Base-by-base conservation (phyloP, 2,113 vertebrate species). In the Prolemur simus region DNA sequence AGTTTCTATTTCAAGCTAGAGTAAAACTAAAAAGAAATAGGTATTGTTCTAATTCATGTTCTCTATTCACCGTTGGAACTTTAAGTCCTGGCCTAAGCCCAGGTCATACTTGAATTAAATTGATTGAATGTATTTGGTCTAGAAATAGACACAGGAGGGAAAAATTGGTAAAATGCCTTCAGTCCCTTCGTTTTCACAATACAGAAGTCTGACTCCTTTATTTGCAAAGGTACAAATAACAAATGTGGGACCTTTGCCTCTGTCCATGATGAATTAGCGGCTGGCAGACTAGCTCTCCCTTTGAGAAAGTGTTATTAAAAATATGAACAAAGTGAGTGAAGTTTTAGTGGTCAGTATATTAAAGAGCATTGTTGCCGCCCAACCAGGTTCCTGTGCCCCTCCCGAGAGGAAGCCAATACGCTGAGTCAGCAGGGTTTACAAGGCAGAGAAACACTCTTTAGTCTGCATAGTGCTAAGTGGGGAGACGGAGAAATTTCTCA, bases 261-360 rank as follows among this genome's bases (percentile, higher is more conserved):
- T 39, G 60, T 34, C 60, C 13, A 0, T 0, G 39, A 5, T 20
- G 13, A 29, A 4, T 71, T 34, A 37, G 68, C 17, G 45, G 0
- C 34, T 15, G 23, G 10, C 8, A 18, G 32, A 32, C 4, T 4
- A 23, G 4, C 6, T 15, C 13, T 39, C 37, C 14, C 7, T 45
- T 42, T 8, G 47, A 56, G 45, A 68, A 45, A 1, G 6, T 11
- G 49, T 47, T 39, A 2, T 4, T 27, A 52, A 34, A 73, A 58
- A 52, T 6, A 12, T 4, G 52, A 74, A 54, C 15, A 52, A 68
- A 69, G 64, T 7, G 5, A 68, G 27, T 32, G 3, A 52, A 9
- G 13, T 17, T 27, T 13, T 56, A 13, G 23, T 1, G 17, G 21
- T 42, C 42, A 21, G 6, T 8, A 32, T 14, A 42, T 20, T 8